These are phyloP conservation scores for Cololabis saira DNA, from an alignment of 2,113 vertebrate genomes.

Conservation along the genomic window DNA sequence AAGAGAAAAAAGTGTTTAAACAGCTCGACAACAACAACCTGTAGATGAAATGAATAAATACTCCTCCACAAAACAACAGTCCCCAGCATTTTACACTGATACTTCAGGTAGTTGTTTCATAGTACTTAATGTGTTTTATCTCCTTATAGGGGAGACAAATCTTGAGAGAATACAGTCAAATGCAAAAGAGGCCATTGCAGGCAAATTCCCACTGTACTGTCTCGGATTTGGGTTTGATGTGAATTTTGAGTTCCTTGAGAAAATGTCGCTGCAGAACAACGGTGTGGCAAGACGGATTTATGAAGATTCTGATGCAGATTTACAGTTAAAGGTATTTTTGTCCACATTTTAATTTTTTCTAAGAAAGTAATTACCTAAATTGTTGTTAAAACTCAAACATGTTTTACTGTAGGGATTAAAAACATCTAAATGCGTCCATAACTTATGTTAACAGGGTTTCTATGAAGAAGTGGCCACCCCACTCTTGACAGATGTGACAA, in stretches of 20 bases:
- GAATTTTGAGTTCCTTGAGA: constrained; percentile 85
- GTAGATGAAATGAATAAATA: too few relatives aligned
- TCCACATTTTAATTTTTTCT: too few relatives aligned
- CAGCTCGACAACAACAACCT: too few relatives aligned
- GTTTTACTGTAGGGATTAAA: background rate
- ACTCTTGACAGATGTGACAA: constrained; percentile 81
- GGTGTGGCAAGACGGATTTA: constrained; percentile 86
- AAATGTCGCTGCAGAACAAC: constrained; percentile 84
- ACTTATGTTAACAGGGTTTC: constrained; percentile 80
- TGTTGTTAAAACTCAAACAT: background rate
- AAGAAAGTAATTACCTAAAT: too few relatives aligned
- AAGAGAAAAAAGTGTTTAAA: too few relatives aligned
- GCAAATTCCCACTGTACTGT: constrained; percentile 86
- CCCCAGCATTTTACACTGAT: too few relatives aligned
- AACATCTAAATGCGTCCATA: background rate
- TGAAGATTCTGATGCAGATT: constrained; percentile 84
- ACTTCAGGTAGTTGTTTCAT: background rate
- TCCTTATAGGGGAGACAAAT: constrained; percentile 81
- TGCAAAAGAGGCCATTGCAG: constrained; percentile 75
- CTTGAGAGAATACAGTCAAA: constrained; percentile 78
- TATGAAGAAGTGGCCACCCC: constrained; percentile 87
- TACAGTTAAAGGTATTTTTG: constrained; percentile 83
- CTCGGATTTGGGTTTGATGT: constrained; percentile 87
- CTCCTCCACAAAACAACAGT: too few relatives aligned
- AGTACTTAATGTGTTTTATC: background rate